Evolutionary conservation across 2,113 vertebrate genomes (phyloP).

Genomic region (Clinocottus analis): DNA sequence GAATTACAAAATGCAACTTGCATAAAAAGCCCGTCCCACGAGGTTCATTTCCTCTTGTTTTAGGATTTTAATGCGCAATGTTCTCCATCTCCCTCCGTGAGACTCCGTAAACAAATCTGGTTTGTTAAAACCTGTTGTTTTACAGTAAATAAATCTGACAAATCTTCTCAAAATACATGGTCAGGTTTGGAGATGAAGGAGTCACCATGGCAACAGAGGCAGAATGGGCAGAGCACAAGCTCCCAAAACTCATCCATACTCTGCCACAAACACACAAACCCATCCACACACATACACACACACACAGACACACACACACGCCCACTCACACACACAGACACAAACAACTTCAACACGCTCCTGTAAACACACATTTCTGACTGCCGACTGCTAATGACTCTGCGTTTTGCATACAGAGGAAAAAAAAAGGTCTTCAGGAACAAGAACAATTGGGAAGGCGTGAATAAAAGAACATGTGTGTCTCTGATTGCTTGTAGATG

Average conservation of each 20-base stretch:
- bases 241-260: conserved; percentile 58
- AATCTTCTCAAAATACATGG: conserved; percentile 56
- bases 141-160: conserved; percentile 50
- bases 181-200: conserved; percentile 73
- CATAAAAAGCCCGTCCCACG: conserved; percentile 10
- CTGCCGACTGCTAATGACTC: conserved; percentile 36
- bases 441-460: background rate
- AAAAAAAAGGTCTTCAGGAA: conserved; percentile 21
- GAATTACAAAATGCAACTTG: conserved; percentile 44
- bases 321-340: conserved; percentile 15
- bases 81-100: background rate
- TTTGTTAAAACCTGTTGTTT: no score
- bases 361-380: conserved; percentile 34
- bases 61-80: background rate
- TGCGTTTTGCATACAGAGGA: conserved; percentile 28
- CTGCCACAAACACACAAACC: conserved; percentile 45
- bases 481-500: background rate
- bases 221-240: conserved; percentile 67
- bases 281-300: conserved; percentile 24
- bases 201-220: conserved; percentile 81
- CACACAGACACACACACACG: conserved; percentile 23
- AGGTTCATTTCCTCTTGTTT: conserved; percentile 28
- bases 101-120: conserved; percentile 23
- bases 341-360: conserved; percentile 26
- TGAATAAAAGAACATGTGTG: background rate